Conservation (phyloP, 2,113 vertebrate genomes). For the Mionectes macconnelli region DNA sequence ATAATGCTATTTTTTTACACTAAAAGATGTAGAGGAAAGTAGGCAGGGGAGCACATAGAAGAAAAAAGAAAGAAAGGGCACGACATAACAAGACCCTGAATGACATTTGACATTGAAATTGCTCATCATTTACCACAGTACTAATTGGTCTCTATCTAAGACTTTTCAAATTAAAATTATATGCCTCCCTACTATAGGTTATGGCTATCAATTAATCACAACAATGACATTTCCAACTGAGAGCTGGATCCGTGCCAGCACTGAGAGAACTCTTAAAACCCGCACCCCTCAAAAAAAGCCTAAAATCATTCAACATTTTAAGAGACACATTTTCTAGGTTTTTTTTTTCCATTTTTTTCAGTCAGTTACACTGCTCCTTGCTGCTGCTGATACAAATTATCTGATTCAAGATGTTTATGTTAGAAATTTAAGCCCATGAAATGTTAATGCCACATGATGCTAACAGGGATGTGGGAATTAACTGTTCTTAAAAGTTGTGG, state of each 20-base stretch:
- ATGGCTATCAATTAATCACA: constrained; percentile 3
- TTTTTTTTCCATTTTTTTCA: background rate
- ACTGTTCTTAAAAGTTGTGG: background rate
- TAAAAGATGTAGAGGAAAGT: background rate
- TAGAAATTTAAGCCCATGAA: background rate
- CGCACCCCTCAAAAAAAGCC: rapidly evolving
- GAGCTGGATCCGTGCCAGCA: background rate
- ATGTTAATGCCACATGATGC: background rate
- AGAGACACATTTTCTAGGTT: background rate
- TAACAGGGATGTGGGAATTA: background rate
- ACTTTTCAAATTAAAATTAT: constrained; percentile 21
- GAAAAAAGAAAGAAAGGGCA: background rate
- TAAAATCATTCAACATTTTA: background rate
- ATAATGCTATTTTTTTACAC: background rate
- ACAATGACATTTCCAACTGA: constrained; percentile 14
- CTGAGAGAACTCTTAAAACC: background rate
- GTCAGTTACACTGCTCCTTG: background rate
- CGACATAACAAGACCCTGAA: background rate
- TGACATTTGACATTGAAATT: constrained; percentile 34
- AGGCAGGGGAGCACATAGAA: rapidly evolving
- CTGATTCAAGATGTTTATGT: background rate
- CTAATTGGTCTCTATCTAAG: constrained; percentile 23
- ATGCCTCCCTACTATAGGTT: background rate
- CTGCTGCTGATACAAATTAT: background rate
- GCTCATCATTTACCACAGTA: background rate